phyloP scores from a whole-genome alignment of 2,888 invertebrate genomes.

The Agelastica alni region DNA sequence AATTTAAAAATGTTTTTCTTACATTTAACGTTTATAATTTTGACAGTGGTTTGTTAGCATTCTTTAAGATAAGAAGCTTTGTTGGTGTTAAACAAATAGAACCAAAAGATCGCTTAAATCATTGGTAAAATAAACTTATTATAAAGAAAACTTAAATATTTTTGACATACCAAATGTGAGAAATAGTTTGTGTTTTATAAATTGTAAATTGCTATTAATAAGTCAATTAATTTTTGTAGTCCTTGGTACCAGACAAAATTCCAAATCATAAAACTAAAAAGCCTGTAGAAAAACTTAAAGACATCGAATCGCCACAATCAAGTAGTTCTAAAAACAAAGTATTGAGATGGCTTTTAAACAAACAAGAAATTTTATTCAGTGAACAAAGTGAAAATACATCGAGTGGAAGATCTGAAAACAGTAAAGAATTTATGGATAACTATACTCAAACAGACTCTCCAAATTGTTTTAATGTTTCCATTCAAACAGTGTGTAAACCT shows the following conservation, averaged over 20 bases:
- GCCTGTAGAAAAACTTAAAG: slow-evolving; percentile 14
- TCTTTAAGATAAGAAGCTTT: too few species aligned
- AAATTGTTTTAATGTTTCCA: background rate
- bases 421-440: background rate
- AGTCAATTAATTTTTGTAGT: background rate
- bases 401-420: background rate
- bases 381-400: too few species aligned
- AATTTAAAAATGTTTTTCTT: too few species aligned
- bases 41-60: too few species aligned
- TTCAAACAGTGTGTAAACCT: background rate
- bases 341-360: slow-evolving; percentile 16
- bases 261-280: background rate
- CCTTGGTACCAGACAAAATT: background rate
- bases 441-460: background rate
- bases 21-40: too few species aligned
- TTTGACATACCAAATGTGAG: too few species aligned
- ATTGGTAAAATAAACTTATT: too few species aligned
- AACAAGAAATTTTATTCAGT: background rate
- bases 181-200: too few species aligned
- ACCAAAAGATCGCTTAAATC: too few species aligned
- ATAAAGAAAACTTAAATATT: too few species aligned
- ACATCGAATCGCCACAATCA: slow-evolving; percentile 15
- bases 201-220: too few species aligned
- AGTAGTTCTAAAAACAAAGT: slow-evolving; percentile 12
- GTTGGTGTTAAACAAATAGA: too few species aligned